Conservation (phyloP, 1,140 invertebrate genomes). For the Steinernema khuongi region DNA sequence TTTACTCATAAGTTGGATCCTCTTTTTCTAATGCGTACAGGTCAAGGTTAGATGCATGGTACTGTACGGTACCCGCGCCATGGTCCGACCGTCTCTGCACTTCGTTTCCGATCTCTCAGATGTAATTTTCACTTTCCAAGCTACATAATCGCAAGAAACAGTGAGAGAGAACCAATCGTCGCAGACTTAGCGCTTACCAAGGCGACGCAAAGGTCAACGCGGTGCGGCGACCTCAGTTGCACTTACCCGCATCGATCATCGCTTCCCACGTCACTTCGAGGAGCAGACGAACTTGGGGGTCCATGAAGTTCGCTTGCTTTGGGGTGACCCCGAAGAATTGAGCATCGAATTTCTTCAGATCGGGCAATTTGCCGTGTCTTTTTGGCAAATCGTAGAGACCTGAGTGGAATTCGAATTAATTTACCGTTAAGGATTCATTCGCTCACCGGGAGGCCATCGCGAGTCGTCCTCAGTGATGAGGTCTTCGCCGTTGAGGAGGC, state of each 20-base stretch:
- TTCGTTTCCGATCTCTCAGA: constrained; percentile 13
- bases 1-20: constrained; percentile 23
- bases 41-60: constrained; percentile 34
- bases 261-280: constrained; percentile 89
- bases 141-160: neutral
- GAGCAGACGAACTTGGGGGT: constrained; percentile 82
- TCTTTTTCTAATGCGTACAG: constrained; percentile 10
- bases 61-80: constrained; percentile 26
- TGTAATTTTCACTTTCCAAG: constrained; percentile 11
- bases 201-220: neutral
- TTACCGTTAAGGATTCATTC: constrained; percentile 3
- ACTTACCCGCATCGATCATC: constrained; percentile 79
- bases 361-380: constrained; percentile 81
- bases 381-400: constrained; percentile 74
- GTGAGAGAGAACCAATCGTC: neutral
- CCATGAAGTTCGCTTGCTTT: constrained; percentile 83
- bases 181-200: neutral
- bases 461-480: constrained; percentile 79
- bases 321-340: constrained; percentile 65
- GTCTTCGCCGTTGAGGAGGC: constrained; percentile 77
- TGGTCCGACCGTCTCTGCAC: constrained; percentile 11
- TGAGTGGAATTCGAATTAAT: constrained; percentile 49
- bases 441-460: constrained; percentile 67
- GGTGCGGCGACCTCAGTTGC: neutral
- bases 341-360: constrained; percentile 69